A percentile compares a stretch with the other conserved stretches of the same genome.
These are phyloP conservation scores for Xylophagus ater DNA, from an alignment of 2,888 invertebrate species.

Conservation along the genomic window DNA sequence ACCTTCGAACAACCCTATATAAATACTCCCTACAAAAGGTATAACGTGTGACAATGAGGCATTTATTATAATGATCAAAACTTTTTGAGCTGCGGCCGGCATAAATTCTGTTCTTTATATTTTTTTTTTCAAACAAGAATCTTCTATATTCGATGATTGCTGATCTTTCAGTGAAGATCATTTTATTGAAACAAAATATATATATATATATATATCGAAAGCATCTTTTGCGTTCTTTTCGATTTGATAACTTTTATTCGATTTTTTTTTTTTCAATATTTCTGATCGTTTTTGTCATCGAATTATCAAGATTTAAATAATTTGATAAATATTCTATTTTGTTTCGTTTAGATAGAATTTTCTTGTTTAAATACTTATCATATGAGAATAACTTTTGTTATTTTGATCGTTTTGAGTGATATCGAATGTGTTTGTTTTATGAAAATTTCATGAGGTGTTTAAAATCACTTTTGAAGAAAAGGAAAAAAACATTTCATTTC, in stretches of 20 bases:
- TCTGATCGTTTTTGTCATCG: constrained; percentile 13
- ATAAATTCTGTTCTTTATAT: constrained; percentile 10
- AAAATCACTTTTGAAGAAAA: too few species aligned
- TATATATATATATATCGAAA: background rate
- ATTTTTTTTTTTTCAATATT: background rate
- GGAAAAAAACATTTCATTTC: too few species aligned
- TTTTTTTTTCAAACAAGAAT: background rate
- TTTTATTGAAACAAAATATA: background rate
- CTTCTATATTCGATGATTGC: too few species aligned
- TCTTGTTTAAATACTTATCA: too few species aligned
- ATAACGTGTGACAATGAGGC: constrained; percentile 16
- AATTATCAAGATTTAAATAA: constrained; percentile 16
- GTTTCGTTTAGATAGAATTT: background rate
- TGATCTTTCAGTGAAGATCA: too few species aligned
- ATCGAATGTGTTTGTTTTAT: too few species aligned
- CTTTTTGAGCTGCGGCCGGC: constrained; percentile 14
- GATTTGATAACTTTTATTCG: background rate
- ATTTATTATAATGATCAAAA: constrained; percentile 16
- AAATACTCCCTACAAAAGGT: background rate
- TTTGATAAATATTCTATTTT: constrained; percentile 1
- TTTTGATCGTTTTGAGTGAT: background rate
- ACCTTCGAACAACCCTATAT: too few species aligned
- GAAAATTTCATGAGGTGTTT: too few species aligned
- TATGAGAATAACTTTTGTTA: too few species aligned
- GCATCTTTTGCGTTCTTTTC: background rate